Evolutionary conservation across 1,140 invertebrate species (phyloP).

Genomic region (Brachystomella parvula): DNA sequence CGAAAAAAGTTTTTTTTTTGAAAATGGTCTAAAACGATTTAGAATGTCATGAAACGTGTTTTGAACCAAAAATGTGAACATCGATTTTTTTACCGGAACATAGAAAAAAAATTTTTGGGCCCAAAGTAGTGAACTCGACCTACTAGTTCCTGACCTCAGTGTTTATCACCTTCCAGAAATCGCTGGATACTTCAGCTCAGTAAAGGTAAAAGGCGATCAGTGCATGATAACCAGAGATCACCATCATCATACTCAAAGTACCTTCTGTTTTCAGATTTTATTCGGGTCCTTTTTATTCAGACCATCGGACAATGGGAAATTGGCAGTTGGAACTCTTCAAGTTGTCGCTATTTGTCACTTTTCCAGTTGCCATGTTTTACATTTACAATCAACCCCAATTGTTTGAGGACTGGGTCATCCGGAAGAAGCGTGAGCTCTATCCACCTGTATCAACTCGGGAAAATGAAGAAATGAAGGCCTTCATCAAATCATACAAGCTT

Average conservation of each 20-base stretch:
- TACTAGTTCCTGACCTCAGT: conserved; percentile 1
- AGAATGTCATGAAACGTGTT: too few species aligned
- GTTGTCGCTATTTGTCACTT: conserved; percentile 76
- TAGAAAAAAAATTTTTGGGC: neutral
- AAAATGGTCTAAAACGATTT: too few species aligned
- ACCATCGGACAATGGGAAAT: conserved; percentile 56
- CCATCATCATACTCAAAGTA: too few species aligned
- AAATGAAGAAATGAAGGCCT: neutral
- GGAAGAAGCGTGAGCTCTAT: conserved; percentile 58
- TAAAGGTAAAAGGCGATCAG: too few species aligned
- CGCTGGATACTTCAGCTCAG: too few species aligned
- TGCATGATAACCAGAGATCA: too few species aligned
- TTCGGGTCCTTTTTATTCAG: too few species aligned
- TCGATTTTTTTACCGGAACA: too few species aligned
- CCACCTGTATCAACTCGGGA: conserved; percentile 52
- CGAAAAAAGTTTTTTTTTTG: too few species aligned
- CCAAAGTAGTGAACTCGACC: too few species aligned
- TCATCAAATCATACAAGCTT: neutral
- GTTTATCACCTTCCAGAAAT: too few species aligned
- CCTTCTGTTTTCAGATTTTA: neutral
- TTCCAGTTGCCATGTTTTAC: conserved; percentile 74
- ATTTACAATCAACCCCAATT: conserved; percentile 74
- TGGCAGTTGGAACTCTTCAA: conserved; percentile 71
- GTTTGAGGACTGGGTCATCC: conserved; percentile 69
- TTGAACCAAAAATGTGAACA: too few species aligned